These are phyloP conservation scores for Phodopus roborovskii DNA, from an alignment of 2,113 vertebrate genomes.

Conservation along the genomic window DNA sequence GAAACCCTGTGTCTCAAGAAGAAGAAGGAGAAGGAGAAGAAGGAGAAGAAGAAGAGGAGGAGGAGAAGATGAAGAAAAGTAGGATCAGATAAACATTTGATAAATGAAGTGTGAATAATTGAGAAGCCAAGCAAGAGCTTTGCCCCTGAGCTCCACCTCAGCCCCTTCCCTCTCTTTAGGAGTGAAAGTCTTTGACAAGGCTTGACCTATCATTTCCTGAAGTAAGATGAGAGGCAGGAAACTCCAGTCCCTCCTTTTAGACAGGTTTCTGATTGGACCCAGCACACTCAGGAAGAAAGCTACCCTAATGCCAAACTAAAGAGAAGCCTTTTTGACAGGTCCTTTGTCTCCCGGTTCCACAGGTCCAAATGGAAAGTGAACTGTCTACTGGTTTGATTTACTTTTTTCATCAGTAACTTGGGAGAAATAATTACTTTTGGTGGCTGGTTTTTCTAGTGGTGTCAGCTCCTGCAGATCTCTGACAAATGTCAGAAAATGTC, in stretches of 20 bases:
- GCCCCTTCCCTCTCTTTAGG: neutral
- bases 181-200: neutral
- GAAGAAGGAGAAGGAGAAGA: no score
- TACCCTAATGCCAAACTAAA: neutral
- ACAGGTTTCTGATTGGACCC: neutral
- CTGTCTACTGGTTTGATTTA: neutral
- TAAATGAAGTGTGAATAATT: neutral
- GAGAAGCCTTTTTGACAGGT: neutral
- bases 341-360: neutral
- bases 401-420: neutral
- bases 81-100: neutral
- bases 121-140: neutral
- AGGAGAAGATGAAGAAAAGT: no score
- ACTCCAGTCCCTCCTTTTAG: neutral
- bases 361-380: neutral
- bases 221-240: neutral
- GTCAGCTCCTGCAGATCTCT: neutral
- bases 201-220: neutral
- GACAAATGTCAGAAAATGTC: constrained; percentile 11
- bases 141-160: neutral
- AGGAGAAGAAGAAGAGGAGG: no score
- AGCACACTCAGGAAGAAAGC: neutral
- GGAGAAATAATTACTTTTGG: neutral
- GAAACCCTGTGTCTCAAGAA: no score
- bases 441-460: neutral